These are phyloP conservation scores for Drosophila elegans DNA, from an alignment of 1,140 invertebrate genomes.

Conservation along the genomic window DNA sequence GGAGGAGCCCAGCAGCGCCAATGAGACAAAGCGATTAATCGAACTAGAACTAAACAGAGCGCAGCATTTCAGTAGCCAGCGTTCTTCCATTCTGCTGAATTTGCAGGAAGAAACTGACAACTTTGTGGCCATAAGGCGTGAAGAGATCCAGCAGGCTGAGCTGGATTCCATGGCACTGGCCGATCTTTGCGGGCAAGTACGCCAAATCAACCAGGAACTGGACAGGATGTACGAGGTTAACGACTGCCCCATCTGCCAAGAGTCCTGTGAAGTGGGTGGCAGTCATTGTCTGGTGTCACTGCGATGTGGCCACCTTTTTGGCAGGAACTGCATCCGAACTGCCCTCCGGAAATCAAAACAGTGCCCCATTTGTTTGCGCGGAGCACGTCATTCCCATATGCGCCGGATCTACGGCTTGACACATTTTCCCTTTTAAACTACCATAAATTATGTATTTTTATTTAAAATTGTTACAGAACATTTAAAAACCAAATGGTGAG, in stretches of 20 bases:
- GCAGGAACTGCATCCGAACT: neutral
- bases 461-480: no score
- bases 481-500: no score
- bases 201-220: neutral
- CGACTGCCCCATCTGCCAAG: neutral
- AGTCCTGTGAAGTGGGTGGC: neutral
- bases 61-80: neutral
- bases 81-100: neutral
- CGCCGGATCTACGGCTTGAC: neutral
- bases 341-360: neutral
- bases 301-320: constrained; percentile 3
- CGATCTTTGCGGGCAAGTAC: neutral
- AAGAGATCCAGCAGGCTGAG: no score
- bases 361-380: neutral
- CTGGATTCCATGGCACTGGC: neutral
- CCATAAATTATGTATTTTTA: no score
- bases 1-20: no score
- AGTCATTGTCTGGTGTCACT: neutral
- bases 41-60: neutral
- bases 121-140: no score
- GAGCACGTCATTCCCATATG: neutral
- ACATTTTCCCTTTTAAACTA: neutral
- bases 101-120: neutral
- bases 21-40: neutral
- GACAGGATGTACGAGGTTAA: neutral